Evolutionary conservation across 2,797 vertebrate genomes (phyloP).

Genomic region (Cygnus olor): DNA sequence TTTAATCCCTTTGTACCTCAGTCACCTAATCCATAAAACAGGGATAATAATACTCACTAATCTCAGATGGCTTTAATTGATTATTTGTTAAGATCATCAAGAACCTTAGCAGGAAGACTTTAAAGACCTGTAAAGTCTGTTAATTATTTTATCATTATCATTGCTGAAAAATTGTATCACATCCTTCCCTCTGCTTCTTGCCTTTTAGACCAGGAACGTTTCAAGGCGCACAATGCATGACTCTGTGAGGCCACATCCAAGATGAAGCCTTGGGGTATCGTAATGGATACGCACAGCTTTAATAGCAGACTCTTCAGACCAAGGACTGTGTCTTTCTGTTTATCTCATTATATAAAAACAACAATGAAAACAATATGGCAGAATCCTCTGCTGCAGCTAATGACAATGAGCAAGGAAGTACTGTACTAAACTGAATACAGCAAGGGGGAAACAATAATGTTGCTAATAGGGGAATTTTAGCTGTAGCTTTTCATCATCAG

Average conservation of each 20-base stretch:
- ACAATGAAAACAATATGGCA: background rate
- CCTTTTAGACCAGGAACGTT: background rate
- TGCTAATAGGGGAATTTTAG: background rate
- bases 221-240: rapidly evolving
- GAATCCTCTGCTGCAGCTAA: background rate
- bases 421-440: background rate
- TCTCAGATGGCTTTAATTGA: constrained; percentile 38
- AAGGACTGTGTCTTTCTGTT: background rate
- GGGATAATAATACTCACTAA: background rate
- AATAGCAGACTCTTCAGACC: background rate
- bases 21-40: constrained; percentile 8
- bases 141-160: constrained; percentile 15
- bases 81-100: constrained; percentile 43
- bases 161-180: background rate
- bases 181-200: background rate
- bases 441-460: background rate
- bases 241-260: background rate
- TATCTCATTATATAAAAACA: background rate
- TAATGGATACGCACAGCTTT: background rate
- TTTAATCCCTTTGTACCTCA: constrained; percentile 14
- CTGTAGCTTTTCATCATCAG: background rate
- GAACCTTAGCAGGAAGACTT: constrained; percentile 10
- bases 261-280: background rate
- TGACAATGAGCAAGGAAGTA: background rate
- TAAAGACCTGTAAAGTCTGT: constrained; percentile 3